A percentile compares a stretch with the other conserved stretches of the same genome.
Conservation (phyloP, 2,113 vertebrate genomes). For the Eurypyga helias region DNA sequence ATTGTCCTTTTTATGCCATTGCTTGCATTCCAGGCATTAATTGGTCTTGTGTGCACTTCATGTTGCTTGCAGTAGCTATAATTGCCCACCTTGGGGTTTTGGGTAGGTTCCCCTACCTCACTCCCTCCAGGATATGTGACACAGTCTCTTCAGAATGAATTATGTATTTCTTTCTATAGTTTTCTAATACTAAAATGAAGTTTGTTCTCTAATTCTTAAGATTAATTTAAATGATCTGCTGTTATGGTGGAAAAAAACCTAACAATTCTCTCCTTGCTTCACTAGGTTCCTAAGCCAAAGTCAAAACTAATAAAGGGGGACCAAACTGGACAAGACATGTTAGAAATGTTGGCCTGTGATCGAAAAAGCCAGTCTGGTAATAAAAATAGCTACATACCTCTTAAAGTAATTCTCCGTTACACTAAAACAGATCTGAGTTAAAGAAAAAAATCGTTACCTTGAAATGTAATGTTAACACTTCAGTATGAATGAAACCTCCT, state of each 20-base stretch:
- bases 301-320: constrained; percentile 87
- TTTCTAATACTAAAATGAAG: neutral
- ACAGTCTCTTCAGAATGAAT: neutral
- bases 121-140: neutral
- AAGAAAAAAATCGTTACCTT: neutral
- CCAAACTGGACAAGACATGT: constrained; percentile 76
- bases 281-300: constrained; percentile 90
- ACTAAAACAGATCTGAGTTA: neutral
- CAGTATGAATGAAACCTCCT: neutral
- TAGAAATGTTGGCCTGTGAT: constrained; percentile 89
- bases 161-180: neutral
- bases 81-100: neutral
- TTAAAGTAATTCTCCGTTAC: too few species aligned
- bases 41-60: neutral
- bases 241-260: neutral
- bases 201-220: neutral
- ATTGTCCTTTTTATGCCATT: neutral
- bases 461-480: neutral
- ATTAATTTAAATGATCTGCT: neutral
- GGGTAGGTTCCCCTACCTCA: neutral
- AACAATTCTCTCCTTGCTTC: constrained; percentile 9
- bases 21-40: neutral
- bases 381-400: neutral
- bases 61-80: neutral
- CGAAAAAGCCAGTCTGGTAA: constrained; percentile 94